Evolutionary conservation across 2,113 vertebrate genomes (phyloP).

Genomic region (Plestiodon gilberti): DNA sequence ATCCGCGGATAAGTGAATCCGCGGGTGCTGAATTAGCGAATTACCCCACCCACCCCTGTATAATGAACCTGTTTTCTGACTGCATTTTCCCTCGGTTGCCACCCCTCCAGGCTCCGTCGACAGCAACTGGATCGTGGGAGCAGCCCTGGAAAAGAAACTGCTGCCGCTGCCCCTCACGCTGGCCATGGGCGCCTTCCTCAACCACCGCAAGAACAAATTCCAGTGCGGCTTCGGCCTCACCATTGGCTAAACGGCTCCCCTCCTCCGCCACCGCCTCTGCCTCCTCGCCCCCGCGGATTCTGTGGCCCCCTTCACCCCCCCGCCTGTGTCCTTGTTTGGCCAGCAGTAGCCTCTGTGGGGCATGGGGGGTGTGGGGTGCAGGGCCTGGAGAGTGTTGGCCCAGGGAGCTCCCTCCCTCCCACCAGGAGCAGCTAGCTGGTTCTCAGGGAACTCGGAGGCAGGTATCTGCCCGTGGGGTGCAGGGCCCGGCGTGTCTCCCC

Average conservation of each 20-base stretch:
- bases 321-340: background rate
- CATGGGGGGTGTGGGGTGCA: background rate
- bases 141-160: conserved; percentile 90
- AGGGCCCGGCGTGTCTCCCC: background rate
- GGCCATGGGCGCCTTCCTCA: conserved; percentile 89
- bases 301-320: background rate
- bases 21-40: too few relatives aligned
- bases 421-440: background rate
- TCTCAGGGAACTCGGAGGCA: conserved; percentile 3
- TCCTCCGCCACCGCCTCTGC: background rate
- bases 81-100: background rate
- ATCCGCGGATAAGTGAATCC: too few relatives aligned
- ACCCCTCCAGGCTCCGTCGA: conserved; percentile 19
- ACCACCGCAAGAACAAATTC: conserved; percentile 93
- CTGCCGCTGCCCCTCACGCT: conserved; percentile 87
- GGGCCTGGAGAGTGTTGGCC: too few relatives aligned
- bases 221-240: conserved; percentile 91
- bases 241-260: conserved; percentile 80
- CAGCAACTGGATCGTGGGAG: conserved; percentile 87
- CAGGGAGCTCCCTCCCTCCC: background rate
- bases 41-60: too few relatives aligned
- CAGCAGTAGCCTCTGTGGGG: background rate
- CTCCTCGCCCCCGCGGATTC: background rate
- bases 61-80: background rate
- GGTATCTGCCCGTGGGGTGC: background rate